phyloP scores from a whole-genome alignment of 2,888 invertebrate species.

The Cremastobaeus sp. region DNA sequence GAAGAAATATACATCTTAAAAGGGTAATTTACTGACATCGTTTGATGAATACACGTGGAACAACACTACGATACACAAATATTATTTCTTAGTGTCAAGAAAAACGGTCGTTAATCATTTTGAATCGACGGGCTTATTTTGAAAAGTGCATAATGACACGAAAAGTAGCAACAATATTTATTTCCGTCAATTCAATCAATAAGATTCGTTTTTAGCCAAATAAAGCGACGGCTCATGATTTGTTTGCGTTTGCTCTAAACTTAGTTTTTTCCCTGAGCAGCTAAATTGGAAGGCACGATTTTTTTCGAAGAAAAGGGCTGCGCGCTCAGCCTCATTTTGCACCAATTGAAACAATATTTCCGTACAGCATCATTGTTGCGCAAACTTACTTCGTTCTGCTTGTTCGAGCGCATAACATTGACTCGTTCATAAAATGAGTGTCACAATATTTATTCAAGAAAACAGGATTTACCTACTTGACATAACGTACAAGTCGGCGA shows the following conservation, averaged over 20 bases:
- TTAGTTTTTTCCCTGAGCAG: no score
- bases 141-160: constrained; percentile 1
- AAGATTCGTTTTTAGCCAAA: constrained; percentile 12
- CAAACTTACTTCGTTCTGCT: constrained; percentile 55
- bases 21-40: not conserved
- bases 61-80: constrained; percentile 25
- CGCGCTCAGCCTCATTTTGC: constrained; percentile 45
- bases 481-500: constrained; percentile 28
- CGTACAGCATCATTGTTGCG: constrained; percentile 52
- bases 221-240: constrained; percentile 16
- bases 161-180: constrained; percentile 19
- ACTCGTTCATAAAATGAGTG: constrained; percentile 60
- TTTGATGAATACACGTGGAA: constrained; percentile 24
- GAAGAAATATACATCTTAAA: no score
- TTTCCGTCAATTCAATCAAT: constrained; percentile 21
- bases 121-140: not conserved
- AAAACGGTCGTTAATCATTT: not conserved
- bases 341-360: constrained; percentile 62
- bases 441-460: constrained; percentile 62
- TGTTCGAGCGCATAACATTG: constrained; percentile 50
- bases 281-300: no score
- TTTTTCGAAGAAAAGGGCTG: constrained; percentile 4
- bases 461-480: constrained; percentile 61
- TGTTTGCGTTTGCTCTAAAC: constrained; percentile 10
- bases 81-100: constrained; percentile 31